Evolutionary conservation across 2,888 invertebrate species (phyloP).

Genomic region (Leucophora obtusa): DNA sequence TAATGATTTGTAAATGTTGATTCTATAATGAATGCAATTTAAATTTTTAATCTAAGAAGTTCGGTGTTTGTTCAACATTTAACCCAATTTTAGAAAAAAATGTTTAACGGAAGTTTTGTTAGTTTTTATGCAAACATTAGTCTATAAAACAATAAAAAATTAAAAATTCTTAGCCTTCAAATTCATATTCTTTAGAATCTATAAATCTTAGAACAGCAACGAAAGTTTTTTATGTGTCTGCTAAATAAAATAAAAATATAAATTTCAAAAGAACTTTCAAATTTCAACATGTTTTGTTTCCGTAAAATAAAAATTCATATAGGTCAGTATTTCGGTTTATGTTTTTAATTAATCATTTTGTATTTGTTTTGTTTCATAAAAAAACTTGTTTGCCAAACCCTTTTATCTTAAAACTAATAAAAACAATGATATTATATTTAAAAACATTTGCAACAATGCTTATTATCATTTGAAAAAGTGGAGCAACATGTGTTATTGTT

Average conservation of each 20-base stretch:
- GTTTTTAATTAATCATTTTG: neutral
- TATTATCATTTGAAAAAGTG: neutral
- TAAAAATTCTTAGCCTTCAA: neutral
- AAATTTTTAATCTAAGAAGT: neutral
- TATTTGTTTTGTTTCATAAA: neutral
- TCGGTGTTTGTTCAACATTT: neutral
- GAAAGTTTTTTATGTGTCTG: neutral
- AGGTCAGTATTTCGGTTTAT: slow-evolving; percentile 42
- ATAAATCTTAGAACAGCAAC: neutral
- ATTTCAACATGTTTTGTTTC: neutral
- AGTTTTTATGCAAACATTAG: neutral
- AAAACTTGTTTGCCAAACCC: slow-evolving; percentile 33
- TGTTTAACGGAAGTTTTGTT: slow-evolving; percentile 1
- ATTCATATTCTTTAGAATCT: no score
- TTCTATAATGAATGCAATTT: no score
- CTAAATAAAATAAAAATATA: neutral
- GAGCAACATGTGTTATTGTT: neutral
- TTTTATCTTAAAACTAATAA: slow-evolving; percentile 30
- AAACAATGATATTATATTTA: neutral
- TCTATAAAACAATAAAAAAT: neutral
- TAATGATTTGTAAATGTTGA: no score
- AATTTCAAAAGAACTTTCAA: neutral
- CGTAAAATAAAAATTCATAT: slow-evolving; percentile 5
- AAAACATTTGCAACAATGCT: slow-evolving; percentile 5
- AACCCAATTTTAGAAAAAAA: neutral